Evolutionary conservation across 2,113 vertebrate species (phyloP), one percentile per base, ranked within the genome.

Genomic region (Urocolius indicus): DNA sequence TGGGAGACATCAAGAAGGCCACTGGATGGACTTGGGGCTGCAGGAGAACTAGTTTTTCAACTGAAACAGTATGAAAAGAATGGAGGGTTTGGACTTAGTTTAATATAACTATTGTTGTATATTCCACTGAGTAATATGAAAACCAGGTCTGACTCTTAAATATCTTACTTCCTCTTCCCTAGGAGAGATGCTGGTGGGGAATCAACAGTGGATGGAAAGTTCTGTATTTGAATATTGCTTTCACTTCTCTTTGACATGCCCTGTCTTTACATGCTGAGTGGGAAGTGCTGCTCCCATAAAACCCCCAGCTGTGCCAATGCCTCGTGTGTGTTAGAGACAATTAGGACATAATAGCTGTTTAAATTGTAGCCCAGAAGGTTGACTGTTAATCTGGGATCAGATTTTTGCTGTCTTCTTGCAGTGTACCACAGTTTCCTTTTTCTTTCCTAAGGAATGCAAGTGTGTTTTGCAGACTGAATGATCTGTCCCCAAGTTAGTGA

Each of bases 141-240:
- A 73, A 83, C 65, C 32, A 45, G n/a, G 32, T 9, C 43, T 80
- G 59, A 32, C 34, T 87, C 41, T 58, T 71, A 43, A 84, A 43
- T 83, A 66, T 69, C 79, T 86, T 41, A 48, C 72, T 96, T 96
- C 88, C 63, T 14, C 38, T 93, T 96, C 88, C 63, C 84, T 94
- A n/a, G 4, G 23, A 9, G 90, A 59, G 34, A 10, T 20, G 17
- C 51, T 29, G 38, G 67, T n/a, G 58, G 78, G 21, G 49, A 78
- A 59, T 83, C 23, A 51, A 26, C 6, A 65, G 75, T 1, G 7
- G 21, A 13, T 92, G 73, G 89, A 69, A 90, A 97, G 84, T 83
- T 73, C 49, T 2, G 0, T 8, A 36, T 66, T 77, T 78, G 68
- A 90, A 55, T 86, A 61, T 10, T 41, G 16, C 85, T 97, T 94